Percentiles rank a stretch among this genome's conserved stretches.
phyloP scores from a whole-genome alignment of 1,140 invertebrate species.

The Stratiolaelaps scimitus region DNA sequence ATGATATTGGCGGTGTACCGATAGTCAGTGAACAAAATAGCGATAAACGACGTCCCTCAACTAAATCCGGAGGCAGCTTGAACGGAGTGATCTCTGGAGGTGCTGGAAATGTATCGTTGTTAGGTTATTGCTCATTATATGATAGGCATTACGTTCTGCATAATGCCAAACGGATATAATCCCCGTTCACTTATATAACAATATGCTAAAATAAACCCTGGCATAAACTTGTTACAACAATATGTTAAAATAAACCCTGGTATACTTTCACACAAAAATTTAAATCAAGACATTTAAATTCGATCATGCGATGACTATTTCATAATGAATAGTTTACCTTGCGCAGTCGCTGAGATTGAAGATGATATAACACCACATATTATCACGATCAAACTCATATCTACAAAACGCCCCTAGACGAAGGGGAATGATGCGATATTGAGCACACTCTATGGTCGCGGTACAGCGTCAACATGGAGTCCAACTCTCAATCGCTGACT shows the following conservation, averaged over 20 bases:
- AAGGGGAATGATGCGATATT: background rate
- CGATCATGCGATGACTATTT: too few relatives aligned
- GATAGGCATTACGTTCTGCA: background rate
- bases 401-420: background rate
- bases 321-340: too few relatives aligned
- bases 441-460: background rate
- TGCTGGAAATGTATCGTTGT: background rate
- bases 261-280: too few relatives aligned
- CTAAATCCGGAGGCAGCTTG: conserved; percentile 2
- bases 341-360: too few relatives aligned
- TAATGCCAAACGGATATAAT: background rate
- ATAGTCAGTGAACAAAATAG: conserved; percentile 11
- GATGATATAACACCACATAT: too few relatives aligned
- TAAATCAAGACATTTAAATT: too few relatives aligned
- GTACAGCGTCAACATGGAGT: background rate
- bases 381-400: too few relatives aligned
- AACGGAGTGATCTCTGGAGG: conserved; percentile 14
- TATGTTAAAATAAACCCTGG: too few relatives aligned
- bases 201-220: background rate
- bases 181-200: background rate
- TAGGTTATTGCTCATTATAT: too few relatives aligned
- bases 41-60: conserved; percentile 12
- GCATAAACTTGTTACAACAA: background rate
- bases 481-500: background rate
- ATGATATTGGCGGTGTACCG: conserved; percentile 21